Evolutionary conservation across 92 coral and sea anemone genomes (phyloP).

Genomic region (Actinostola sp.): DNA sequence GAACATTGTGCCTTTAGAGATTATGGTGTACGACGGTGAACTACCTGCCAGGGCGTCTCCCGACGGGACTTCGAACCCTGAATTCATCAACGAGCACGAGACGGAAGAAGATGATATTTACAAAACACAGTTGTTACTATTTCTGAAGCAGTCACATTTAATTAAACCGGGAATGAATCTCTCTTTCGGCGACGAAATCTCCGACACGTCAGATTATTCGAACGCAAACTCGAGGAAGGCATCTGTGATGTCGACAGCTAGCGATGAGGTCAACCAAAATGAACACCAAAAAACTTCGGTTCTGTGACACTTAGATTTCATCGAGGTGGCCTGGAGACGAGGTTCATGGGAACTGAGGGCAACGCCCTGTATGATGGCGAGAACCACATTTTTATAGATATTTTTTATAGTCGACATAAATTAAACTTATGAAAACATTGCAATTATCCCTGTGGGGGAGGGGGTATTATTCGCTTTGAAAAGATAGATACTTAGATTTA

Average conservation of each 20-base stretch:
- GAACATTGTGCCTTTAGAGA: conserved; percentile 61
- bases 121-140: conserved; percentile 82
- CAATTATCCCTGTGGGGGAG: no score
- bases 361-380: no score
- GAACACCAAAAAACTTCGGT: neutral
- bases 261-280: conserved; percentile 3
- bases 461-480: no score
- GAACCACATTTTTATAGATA: no score
- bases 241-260: conserved; percentile 43
- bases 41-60: conserved; percentile 41
- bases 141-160: conserved; percentile 84
- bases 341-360: no score
- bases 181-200: conserved; percentile 61
- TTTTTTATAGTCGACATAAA: no score
- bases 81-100: conserved; percentile 71
- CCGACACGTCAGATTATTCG: conserved; percentile 64
- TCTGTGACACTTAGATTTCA: neutral
- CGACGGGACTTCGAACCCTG: conserved; percentile 67
- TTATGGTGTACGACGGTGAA: conserved; percentile 62
- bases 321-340: no score
- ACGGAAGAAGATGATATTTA: conserved; percentile 91
- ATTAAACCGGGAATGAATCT: conserved; percentile 55
- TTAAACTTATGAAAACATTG: no score
- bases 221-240: conserved; percentile 48
- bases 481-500: no score